Evolutionary conservation across 1,140 invertebrate species (phyloP), one percentile per base, ranked within the genome.

Genomic region (Drosophila elegans): DNA sequence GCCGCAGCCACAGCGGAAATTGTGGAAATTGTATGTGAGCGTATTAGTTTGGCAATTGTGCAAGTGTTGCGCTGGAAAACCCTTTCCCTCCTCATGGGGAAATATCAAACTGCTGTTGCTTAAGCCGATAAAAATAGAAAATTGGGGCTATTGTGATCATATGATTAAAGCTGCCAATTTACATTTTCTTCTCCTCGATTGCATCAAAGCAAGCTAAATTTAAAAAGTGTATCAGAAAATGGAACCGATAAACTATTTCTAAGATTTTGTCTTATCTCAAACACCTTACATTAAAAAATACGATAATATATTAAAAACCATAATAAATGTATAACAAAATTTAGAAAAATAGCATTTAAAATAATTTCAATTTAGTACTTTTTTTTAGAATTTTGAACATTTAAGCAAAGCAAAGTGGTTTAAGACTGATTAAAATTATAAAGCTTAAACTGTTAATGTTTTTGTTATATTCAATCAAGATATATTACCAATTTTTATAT

Each of bases 31-130:
- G 71, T 74, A 74, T 89, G 77, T 78, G 69, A 80, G 77, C 77
- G 80, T 62, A 83, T 89, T 80, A 80, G 82, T 80, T 83, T 59
- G 78, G 56, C 82, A 74, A 85, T 85, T 85, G 81, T 84, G 51
- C 53, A 41, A 77, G 42, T 62, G 61, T 38, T 27, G 46, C 9
- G 53, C 64, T 61, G 53, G 59, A 80, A 78, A 80, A 38, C 36
- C 64, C 64, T 74, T 81, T 67, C 74, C 59, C 36, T 55, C 57
- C 66, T 48, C 51, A 62, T 46, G 56, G 54, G 53, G 56, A 62
- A 53, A 48, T 13, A 5, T 32, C 12, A 21, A n/a, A n/a, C 13
- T 45, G 29, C 12, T n/a, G 38, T 7, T 34, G 60, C 41, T 56
- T 52, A 49, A 60, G 42, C 51, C 57, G 25, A 61, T 32, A 52